These are phyloP conservation scores for Lycia hirtaria DNA, from an alignment of 2,888 invertebrate species.

Conservation along the genomic window DNA sequence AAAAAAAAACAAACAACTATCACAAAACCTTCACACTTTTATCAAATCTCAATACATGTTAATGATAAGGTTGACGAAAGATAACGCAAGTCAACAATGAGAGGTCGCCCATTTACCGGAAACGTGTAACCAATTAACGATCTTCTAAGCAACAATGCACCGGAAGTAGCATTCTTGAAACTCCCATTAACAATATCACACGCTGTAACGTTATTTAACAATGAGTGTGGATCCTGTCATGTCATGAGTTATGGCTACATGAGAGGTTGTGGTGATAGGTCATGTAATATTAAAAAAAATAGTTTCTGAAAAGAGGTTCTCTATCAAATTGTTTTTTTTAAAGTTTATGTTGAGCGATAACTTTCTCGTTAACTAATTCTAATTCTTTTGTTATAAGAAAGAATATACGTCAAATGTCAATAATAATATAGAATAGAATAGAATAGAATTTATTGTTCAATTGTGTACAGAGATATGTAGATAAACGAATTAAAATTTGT, in stretches of 20 bases:
- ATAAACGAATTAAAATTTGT: too few species aligned
- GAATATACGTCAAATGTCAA: too few species aligned
- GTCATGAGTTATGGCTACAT: constrained; percentile 38
- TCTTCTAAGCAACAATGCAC: constrained; percentile 59
- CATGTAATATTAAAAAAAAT: neutral
- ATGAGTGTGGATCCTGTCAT: constrained; percentile 51
- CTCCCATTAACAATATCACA: constrained; percentile 59
- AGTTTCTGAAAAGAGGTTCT: neutral
- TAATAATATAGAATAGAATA: too few species aligned
- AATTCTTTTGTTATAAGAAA: too few species aligned
- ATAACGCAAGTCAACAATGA: constrained; percentile 38
- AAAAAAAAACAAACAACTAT: neutral
- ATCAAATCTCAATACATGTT: neutral
- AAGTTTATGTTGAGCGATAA: too few species aligned
- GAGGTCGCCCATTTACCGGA: constrained; percentile 53
- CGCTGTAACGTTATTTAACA: constrained; percentile 52
- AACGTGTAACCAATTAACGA: constrained; percentile 50
- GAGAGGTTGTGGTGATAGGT: constrained; percentile 13
- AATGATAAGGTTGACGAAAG: constrained; percentile 22
- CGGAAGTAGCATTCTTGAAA: constrained; percentile 55
- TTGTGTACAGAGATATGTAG: too few species aligned
- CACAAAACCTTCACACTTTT: neutral
- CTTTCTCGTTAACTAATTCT: too few species aligned
- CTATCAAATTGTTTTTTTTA: neutral
- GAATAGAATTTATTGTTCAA: too few species aligned